These are phyloP conservation scores for Chymomyza caudatula DNA, from an alignment of 2,888 invertebrate species.

Conservation along the genomic window DNA sequence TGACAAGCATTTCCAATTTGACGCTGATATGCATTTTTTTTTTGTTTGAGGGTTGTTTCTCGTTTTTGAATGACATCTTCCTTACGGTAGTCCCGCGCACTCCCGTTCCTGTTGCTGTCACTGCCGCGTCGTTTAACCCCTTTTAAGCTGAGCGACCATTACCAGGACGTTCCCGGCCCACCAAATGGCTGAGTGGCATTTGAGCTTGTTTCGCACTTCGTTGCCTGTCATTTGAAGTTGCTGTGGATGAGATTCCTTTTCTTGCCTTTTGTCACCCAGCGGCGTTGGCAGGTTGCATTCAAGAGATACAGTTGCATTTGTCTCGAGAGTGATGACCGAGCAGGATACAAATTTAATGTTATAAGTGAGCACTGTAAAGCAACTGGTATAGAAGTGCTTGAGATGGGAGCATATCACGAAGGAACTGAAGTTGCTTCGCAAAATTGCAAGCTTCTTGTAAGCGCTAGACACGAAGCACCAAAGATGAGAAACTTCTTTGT, in stretches of 20 bases:
- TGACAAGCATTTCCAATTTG: constrained; percentile 78
- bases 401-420: background rate
- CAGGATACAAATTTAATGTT: background rate
- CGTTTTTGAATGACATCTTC: constrained; percentile 23
- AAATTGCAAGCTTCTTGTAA: too few relatives aligned
- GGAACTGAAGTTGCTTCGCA: too few relatives aligned
- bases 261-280: constrained; percentile 13
- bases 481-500: too few relatives aligned
- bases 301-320: background rate
- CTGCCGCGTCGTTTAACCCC: constrained; percentile 49
- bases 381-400: too few relatives aligned
- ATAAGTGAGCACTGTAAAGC: too few relatives aligned
- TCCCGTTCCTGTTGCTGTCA: background rate
- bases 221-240: constrained; percentile 33
- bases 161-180: constrained; percentile 2
- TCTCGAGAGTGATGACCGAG: background rate
- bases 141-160: constrained; percentile 37
- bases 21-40: constrained; percentile 50
- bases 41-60: constrained; percentile 44
- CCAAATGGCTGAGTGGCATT: constrained; percentile 50
- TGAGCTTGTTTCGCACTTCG: constrained; percentile 62
- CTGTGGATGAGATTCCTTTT: constrained; percentile 8
- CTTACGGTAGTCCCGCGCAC: background rate
- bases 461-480: too few relatives aligned
- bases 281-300: constrained; percentile 5